Evolutionary conservation across 1,140 invertebrate genomes (phyloP).

Genomic region (Lithobius niger): DNA sequence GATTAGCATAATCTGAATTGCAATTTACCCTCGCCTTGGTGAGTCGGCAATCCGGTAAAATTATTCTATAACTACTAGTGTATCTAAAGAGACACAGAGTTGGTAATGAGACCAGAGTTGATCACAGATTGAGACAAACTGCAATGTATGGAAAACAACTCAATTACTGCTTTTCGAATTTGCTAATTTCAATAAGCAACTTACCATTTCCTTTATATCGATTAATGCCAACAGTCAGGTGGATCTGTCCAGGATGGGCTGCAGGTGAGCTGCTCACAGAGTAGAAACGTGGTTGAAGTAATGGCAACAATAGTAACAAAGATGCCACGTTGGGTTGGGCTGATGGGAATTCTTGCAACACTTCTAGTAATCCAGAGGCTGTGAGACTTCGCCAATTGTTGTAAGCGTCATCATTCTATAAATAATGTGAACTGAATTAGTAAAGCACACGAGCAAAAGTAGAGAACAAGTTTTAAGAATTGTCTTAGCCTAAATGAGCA

Average conservation of each 20-base stretch:
- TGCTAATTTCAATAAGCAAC: slow-evolving; percentile 12
- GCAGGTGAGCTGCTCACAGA: slow-evolving; percentile 80
- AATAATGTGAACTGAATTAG: slow-evolving; percentile 16
- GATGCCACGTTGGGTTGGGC: slow-evolving; percentile 66
- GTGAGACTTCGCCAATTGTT: slow-evolving; percentile 86
- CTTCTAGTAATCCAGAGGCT: slow-evolving; percentile 73
- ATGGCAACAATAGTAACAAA: slow-evolving; percentile 65
- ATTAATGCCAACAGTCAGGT: slow-evolving; percentile 59
- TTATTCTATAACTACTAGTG: too few species aligned
- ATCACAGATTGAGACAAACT: too few species aligned
- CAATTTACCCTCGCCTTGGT: too few species aligned
- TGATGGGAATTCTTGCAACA: slow-evolving; percentile 75
- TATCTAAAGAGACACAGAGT: too few species aligned
- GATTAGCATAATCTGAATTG: too few species aligned
- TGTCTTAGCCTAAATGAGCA: slow-evolving; percentile 24
- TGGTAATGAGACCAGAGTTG: too few species aligned
- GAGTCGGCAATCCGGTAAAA: too few species aligned
- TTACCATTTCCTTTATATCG: not conserved
- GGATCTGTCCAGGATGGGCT: slow-evolving; percentile 59
- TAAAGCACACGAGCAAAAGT: slow-evolving; percentile 20
- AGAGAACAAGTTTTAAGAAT: not conserved
- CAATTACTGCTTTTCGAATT: too few species aligned
- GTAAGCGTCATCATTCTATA: slow-evolving; percentile 70
- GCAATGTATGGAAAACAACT: too few species aligned
- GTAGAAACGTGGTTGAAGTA: slow-evolving; percentile 84